phyloP scores from a whole-genome alignment of 2,888 invertebrate genomes.

The Ichneumoninae sp. region DNA sequence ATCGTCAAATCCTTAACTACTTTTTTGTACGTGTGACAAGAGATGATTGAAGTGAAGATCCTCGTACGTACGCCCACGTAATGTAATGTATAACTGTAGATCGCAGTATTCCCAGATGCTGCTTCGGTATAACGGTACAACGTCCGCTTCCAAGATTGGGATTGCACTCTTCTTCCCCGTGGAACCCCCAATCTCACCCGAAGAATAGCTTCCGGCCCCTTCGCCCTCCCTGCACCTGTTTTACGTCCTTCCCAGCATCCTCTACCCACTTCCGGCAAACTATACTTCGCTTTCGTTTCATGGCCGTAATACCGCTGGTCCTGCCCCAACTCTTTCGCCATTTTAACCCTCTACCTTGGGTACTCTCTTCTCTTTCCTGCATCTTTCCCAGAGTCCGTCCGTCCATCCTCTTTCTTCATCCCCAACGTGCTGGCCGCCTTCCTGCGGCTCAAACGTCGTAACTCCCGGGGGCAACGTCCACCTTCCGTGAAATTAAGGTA shows the following conservation, averaged over 20 bases:
- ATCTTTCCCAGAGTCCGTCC: constrained; percentile 41
- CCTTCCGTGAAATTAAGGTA: constrained; percentile 65
- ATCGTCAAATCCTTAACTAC: not conserved
- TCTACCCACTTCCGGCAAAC: constrained; percentile 29
- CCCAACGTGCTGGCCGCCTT: constrained; percentile 54
- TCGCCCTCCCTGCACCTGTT: constrained; percentile 22
- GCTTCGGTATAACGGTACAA: constrained; percentile 2
- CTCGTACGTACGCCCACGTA: not conserved
- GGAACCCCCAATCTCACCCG: not conserved
- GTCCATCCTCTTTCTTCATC: constrained; percentile 54
- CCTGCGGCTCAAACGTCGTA: constrained; percentile 62
- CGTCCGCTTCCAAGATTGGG: constrained; percentile 38
- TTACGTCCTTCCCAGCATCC: constrained; percentile 25
- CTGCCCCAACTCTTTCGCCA: constrained; percentile 48
- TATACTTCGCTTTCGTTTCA: constrained; percentile 33
- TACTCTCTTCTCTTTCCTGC: constrained; percentile 20
- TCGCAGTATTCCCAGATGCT: constrained; percentile 21
- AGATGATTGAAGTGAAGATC: not conserved
- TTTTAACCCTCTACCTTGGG: not conserved
- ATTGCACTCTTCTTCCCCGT: constrained; percentile 32
- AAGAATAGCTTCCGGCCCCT: constrained; percentile 41
- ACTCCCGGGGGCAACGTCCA: constrained; percentile 67
- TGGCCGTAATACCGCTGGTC: constrained; percentile 49
- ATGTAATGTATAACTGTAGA: constrained; percentile 2
- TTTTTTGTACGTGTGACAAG: not conserved